A percentile compares a stretch with the other conserved stretches of the same genome.
These are phyloP conservation scores for Cyanocitta stelleri DNA, from an alignment of 2,113 vertebrate species.

Conservation along the genomic window DNA sequence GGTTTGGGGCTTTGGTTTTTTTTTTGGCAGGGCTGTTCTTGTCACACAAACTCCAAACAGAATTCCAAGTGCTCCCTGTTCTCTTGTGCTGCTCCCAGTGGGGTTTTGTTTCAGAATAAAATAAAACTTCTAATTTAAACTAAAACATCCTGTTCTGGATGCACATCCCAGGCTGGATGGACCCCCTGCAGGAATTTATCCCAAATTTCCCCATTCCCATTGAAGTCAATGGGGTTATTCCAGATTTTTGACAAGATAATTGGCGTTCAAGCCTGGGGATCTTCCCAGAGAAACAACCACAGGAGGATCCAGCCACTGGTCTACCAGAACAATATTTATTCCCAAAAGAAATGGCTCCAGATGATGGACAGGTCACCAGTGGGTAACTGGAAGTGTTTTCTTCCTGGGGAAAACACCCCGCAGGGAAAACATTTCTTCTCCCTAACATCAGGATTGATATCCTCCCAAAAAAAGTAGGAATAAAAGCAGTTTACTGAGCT, in stretches of 20 bases:
- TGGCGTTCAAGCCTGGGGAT: neutral
- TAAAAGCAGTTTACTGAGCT: neutral
- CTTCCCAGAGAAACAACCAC: neutral
- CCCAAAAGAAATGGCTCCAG: neutral
- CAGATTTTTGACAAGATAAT: neutral
- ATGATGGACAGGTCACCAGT: neutral
- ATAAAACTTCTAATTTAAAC: neutral
- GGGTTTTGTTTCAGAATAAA: neutral
- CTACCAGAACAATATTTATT: neutral
- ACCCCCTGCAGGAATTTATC: neutral
- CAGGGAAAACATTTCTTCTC: neutral
- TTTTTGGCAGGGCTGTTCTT: neutral
- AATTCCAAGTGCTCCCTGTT: neutral
- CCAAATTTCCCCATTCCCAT: neutral
- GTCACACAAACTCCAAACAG: neutral
- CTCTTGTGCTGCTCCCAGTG: neutral
- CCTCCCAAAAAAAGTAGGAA: neutral
- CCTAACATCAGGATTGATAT: neutral
- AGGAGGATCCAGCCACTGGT: neutral
- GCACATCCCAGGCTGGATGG: neutral
- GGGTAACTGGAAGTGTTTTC: neutral
- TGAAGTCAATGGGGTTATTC: neutral
- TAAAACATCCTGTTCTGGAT: neutral
- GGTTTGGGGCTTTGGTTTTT: neutral
- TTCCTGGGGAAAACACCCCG: neutral